Conservation (phyloP, 2,113 vertebrate genomes). For the Chaetodon auriga region DNA sequence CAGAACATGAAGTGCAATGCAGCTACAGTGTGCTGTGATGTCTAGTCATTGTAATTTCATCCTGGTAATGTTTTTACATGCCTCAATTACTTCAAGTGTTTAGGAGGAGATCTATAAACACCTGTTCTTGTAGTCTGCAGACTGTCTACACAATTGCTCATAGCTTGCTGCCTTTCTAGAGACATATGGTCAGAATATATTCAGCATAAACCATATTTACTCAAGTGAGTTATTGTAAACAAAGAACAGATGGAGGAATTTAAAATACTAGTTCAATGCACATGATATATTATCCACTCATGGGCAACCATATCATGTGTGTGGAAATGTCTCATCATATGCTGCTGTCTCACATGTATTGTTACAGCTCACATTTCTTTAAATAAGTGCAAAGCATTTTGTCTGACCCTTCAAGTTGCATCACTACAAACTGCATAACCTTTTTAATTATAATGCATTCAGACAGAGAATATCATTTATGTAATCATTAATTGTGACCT, state of each 20-base stretch:
- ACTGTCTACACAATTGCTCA: slow-evolving; percentile 12
- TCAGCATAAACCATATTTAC: slow-evolving; percentile 22
- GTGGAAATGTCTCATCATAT: neutral
- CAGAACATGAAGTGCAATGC: neutral
- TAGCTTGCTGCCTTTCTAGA: slow-evolving; percentile 5
- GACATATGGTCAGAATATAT: slow-evolving; percentile 40
- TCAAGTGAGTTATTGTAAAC: slow-evolving; percentile 24
- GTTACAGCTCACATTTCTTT: neutral
- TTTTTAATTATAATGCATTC: slow-evolving; percentile 16
- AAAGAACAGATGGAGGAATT: slow-evolving; percentile 34
- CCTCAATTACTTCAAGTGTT: neutral
- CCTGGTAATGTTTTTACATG: neutral
- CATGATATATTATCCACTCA: slow-evolving; percentile 1
- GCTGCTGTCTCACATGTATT: neutral
- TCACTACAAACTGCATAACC: neutral
- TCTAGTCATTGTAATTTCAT: neutral
- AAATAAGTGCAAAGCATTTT: slow-evolving; percentile 4
- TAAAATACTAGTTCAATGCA: slow-evolving; percentile 25
- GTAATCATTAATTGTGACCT: slow-evolving; percentile 21
- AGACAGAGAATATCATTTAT: slow-evolving; percentile 18
- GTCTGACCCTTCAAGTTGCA: slow-evolving; percentile 4
- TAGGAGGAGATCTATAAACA: slow-evolving; percentile 10
- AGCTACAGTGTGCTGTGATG: neutral
- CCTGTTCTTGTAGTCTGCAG: slow-evolving; percentile 5
- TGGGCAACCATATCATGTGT: neutral